Base-by-base conservation (phyloP, 1,140 invertebrate species). In the Rhagoletis zephyria region DNA sequence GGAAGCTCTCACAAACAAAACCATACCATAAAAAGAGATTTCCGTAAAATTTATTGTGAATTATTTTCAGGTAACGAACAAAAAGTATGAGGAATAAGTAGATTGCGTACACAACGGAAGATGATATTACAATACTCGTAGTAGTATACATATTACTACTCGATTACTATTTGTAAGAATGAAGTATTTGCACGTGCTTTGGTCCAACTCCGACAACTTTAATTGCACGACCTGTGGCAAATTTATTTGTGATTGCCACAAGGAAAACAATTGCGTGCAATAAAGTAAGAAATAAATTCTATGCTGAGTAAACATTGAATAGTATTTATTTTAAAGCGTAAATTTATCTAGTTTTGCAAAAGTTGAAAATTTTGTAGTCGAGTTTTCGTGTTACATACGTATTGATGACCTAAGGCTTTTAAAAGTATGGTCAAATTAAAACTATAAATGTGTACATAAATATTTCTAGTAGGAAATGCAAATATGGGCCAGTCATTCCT, bases 1-100 rank as follows among this genome's bases (percentile, higher is more conserved):
- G 48, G 48, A 59, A 19, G 48, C 74, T 19, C 3, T 3, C 2
- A 56, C 74, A 81, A 51, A 56, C 16, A 51, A 5, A 81, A 51
- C 16, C 45, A 74, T 74, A 51, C 70, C 42, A 81, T 81, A 81
- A 81, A 81, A 81, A 81, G 30, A 81, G 74, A 81, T 81, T 81
- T 81, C 7, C 45, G 9, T 81, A 81, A 81, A 59, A 81, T 81
- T 81, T 81, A 81, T 81, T 81, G 74, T 30, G 16, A 48, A 59
- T 81, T 81, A 81, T 81, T 81, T 81, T 59, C 74, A 10, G 10
- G 48, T 1, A 51, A 51, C 74, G n/a, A 9, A 59, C 48, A 59
- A 81, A 81, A 48, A 16, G 4, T 30, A n/a, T 7, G 9, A 59
- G 51, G 74, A 12, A 10, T 1, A 19, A 81, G 45, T 56, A 81